phyloP scores from a whole-genome alignment of 2,888 invertebrate genomes.

The Nasonovia ribisnigri region DNA sequence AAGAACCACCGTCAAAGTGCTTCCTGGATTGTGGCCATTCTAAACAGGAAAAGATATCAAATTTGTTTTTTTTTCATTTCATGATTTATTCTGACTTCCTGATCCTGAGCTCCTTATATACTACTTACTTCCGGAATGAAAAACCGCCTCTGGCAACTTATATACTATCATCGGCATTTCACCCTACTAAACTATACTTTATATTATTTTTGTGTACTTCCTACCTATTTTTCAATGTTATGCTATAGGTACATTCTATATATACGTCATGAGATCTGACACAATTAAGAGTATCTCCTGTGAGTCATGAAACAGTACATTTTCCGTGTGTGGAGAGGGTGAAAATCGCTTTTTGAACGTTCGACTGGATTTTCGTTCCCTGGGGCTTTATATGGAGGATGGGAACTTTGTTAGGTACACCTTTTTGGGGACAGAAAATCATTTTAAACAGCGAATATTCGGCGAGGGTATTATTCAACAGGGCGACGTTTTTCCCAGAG shows the following conservation, averaged over 20 bases:
- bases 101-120: slow-evolving; percentile 47
- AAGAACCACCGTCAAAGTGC: slow-evolving; percentile 47
- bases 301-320: slow-evolving; percentile 60
- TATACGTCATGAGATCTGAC: slow-evolving; percentile 53
- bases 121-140: slow-evolving; percentile 57
- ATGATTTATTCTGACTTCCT: slow-evolving; percentile 55
- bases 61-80: slow-evolving; percentile 53
- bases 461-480: slow-evolving; percentile 63
- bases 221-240: background rate
- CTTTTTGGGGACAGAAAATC: slow-evolving; percentile 65
- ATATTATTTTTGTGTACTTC: slow-evolving; percentile 19
- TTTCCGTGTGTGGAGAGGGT: slow-evolving; percentile 51
- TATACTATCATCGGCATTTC: slow-evolving; percentile 15
- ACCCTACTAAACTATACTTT: slow-evolving; percentile 41
- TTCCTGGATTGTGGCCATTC: slow-evolving; percentile 40
- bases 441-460: slow-evolving; percentile 63
- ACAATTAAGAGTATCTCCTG: slow-evolving; percentile 55
- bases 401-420: slow-evolving; percentile 64
- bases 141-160: slow-evolving; percentile 26
- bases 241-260: background rate
- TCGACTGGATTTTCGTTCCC: slow-evolving; percentile 58
- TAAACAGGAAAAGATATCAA: slow-evolving; percentile 60
- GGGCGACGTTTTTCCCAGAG: slow-evolving; percentile 62
- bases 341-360: slow-evolving; percentile 65
- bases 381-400: slow-evolving; percentile 19